Base-by-base conservation (phyloP, 1,140 invertebrate genomes). In the Drosophila grimshawi region DNA sequence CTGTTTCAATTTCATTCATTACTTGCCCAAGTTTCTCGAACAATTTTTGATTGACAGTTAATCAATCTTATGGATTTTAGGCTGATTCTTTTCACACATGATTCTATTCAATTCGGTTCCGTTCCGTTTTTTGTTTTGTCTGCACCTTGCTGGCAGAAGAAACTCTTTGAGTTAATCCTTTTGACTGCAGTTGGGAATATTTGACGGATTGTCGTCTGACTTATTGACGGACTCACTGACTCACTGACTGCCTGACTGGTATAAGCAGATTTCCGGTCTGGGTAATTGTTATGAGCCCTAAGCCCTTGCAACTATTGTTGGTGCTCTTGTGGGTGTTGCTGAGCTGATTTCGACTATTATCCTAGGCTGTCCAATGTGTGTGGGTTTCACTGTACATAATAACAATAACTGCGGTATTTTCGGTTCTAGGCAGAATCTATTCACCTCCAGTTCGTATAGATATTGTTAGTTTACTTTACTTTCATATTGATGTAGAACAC, bases 251-350 rank as follows among this genome's bases (percentile, higher is more conserved):
- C 19, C 19, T 19, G 19, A 19, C 19, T 19, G 19, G 29, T 51
- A 48, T 79, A 85, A 78, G 80, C 85, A 89, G 86, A 89, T 89
- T 89, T 89, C 85, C 85, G 85, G 85, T 89, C 49, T 78, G 29
- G 32, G 82, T 86, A 89, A 89, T 89, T 89, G 85, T 89, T 85
- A 78, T 81, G 64, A 78, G 68, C 67, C 52, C 62, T 76, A 73
- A 81, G 78, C 70, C 70, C n/a, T 33, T 29, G 61, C 6, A 27
- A 8, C 48, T 33, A 80, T 72, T 76, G 53, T 56, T 45, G 11
- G n/a, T 43, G 55, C 48, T 52, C 46, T 71, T 68, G 86, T 89
- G 86, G 85, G 80, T 69, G 85, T 78, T 61, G 33, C 77, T 76
- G 69, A 77, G 68, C 78, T 57, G 70, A 81, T 72, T 80, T 77